Percentiles rank a stretch among this genome's conserved stretches.
Evolutionary conservation across 2,888 invertebrate species (phyloP).

Genomic region (Aphodius sticticus): DNA sequence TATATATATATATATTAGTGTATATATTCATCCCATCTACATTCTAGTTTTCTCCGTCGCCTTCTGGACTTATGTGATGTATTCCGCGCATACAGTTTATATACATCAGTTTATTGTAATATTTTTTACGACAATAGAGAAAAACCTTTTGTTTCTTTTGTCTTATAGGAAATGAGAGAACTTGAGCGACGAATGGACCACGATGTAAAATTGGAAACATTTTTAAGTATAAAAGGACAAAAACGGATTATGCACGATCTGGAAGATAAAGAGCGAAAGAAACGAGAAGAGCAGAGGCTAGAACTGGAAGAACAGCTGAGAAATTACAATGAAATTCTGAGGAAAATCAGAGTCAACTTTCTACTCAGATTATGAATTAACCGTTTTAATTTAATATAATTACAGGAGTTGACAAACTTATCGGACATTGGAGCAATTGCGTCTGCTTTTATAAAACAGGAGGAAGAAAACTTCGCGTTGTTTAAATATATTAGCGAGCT

Average conservation of each 20-base stretch:
- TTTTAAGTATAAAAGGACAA: constrained; percentile 85
- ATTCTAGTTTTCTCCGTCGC: too few species aligned
- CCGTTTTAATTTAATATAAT: constrained; percentile 24
- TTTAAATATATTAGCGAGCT: constrained; percentile 92
- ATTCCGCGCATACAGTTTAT: too few species aligned
- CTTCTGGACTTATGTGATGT: too few species aligned
- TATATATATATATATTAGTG: too few species aligned
- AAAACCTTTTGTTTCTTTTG: constrained; percentile 33
- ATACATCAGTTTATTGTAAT: too few species aligned
- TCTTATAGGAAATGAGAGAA: constrained; percentile 81
- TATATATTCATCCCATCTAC: too few species aligned
- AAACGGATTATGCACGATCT: constrained; percentile 76
- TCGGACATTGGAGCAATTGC: constrained; percentile 73
- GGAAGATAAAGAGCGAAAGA: constrained; percentile 77
- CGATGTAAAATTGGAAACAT: constrained; percentile 84
- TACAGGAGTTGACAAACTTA: constrained; percentile 67
- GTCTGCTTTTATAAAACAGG: constrained; percentile 80
- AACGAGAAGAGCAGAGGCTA: constrained; percentile 71
- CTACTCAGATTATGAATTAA: neutral
- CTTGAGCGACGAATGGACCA: constrained; percentile 86
- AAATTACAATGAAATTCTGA: constrained; percentile 78
- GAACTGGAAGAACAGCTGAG: constrained; percentile 75
- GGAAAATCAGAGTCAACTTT: constrained; percentile 68
- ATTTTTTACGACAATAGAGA: neutral
- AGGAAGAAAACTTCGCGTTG: constrained; percentile 90